These are phyloP conservation scores for Gila robusta DNA, from an alignment of 2,797 vertebrate species.

Conservation along the genomic window DNA sequence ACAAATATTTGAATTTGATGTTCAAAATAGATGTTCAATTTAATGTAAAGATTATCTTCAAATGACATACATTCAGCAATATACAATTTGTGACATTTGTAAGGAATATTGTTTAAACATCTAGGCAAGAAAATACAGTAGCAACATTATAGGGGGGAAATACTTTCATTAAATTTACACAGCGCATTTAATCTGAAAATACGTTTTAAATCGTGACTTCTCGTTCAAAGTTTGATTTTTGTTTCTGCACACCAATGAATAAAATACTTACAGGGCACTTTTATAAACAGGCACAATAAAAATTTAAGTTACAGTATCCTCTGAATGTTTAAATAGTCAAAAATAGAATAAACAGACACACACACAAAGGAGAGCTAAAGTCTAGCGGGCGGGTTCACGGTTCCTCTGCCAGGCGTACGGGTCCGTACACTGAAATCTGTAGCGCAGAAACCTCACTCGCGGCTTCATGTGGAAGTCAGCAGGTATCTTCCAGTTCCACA, in stretches of 20 bases:
- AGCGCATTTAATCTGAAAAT: neutral
- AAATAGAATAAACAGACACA: slow-evolving; percentile 58
- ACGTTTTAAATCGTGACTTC: slow-evolving; percentile 57
- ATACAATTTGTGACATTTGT: slow-evolving; percentile 65
- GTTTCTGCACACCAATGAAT: slow-evolving; percentile 30
- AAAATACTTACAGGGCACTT: slow-evolving; percentile 51
- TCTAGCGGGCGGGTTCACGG: slow-evolving; percentile 71
- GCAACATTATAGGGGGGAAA: slow-evolving; percentile 30
- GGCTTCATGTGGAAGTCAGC: slow-evolving; percentile 85
- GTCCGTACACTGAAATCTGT: slow-evolving; percentile 80
- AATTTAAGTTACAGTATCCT: slow-evolving; percentile 64
- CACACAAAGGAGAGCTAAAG: slow-evolving; percentile 60
- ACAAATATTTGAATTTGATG: slow-evolving; percentile 67
- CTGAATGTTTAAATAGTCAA: slow-evolving; percentile 71
- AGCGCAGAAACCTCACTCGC: slow-evolving; percentile 78
- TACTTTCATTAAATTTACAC: slow-evolving; percentile 32
- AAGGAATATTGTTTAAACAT: slow-evolving; percentile 63
- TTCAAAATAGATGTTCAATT: slow-evolving; percentile 75
- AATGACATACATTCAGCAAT: slow-evolving; percentile 69
- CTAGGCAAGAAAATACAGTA: slow-evolving; percentile 67
- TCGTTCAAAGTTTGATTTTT: neutral
- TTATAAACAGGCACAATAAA: slow-evolving; percentile 64
- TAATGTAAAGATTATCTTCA: slow-evolving; percentile 73
- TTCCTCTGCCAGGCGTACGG: slow-evolving; percentile 73
- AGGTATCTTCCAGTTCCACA: slow-evolving; percentile 88